These are phyloP conservation scores for Galaxea fascicularis DNA, from an alignment of 92 coral and sea anemone species.

Conservation along the genomic window DNA sequence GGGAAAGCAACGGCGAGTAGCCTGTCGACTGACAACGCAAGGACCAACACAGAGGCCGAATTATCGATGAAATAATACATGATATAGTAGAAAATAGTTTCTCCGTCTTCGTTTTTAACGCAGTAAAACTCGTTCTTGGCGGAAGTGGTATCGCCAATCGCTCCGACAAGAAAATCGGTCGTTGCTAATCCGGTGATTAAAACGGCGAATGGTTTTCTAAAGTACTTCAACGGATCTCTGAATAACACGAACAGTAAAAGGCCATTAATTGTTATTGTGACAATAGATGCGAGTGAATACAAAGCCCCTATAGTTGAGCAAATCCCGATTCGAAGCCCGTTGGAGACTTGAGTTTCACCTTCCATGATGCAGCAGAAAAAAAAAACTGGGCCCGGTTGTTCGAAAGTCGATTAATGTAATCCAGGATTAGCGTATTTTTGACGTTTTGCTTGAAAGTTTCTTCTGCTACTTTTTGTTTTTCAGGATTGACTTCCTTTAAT, in stretches of 20 bases:
- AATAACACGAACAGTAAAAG: conserved; percentile 55
- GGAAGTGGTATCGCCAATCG: conserved; percentile 56
- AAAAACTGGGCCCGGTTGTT: too few species aligned
- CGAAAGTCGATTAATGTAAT: too few species aligned
- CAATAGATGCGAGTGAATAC: conserved; percentile 13
- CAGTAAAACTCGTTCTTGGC: conserved; percentile 45
- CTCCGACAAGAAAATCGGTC: conserved; percentile 58
- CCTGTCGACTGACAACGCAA: conserved; percentile 52
- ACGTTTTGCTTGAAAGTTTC: too few species aligned
- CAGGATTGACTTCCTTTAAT: too few species aligned
- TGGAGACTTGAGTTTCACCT: neutral
- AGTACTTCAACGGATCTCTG: conserved; percentile 62
- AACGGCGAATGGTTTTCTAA: conserved; percentile 60
- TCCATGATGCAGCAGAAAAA: conserved; percentile 3
- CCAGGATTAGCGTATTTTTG: too few species aligned
- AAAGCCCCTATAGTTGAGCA: conserved; percentile 23
- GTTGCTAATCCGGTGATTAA: conserved; percentile 51
- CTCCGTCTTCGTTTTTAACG: conserved; percentile 24
- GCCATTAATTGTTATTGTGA: conserved; percentile 35
- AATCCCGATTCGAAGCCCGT: conserved; percentile 15
- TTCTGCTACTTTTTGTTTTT: too few species aligned
- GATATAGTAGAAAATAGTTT: conserved; percentile 39
- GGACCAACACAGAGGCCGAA: conserved; percentile 56
- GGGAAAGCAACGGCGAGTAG: conserved; percentile 48
- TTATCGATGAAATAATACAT: conserved; percentile 55